Evolutionary conservation across 2,888 invertebrate species (phyloP).

Genomic region (Protonemura montana): DNA sequence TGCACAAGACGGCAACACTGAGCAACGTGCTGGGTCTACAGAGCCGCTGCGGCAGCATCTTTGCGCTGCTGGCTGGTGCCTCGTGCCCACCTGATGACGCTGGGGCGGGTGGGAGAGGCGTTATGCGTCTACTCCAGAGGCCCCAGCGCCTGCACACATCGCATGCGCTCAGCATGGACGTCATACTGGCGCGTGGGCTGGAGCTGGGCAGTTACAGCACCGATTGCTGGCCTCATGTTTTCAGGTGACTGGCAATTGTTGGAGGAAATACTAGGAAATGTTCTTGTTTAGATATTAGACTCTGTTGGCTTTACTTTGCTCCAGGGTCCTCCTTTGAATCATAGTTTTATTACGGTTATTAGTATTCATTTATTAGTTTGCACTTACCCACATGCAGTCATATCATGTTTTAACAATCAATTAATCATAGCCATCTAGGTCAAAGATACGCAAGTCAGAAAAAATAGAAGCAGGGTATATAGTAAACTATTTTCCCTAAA

Average conservation of each 20-base stretch:
- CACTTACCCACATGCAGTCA: too few relatives aligned
- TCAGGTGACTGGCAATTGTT: slow-evolving; percentile 63
- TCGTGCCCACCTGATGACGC: slow-evolving; percentile 71
- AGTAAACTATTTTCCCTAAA: too few relatives aligned
- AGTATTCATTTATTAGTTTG: too few relatives aligned
- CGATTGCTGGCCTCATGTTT: slow-evolving; percentile 96
- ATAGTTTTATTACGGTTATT: too few relatives aligned
- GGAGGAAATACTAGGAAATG: too few relatives aligned
- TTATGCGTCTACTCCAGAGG: slow-evolving; percentile 51
- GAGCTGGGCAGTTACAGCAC: slow-evolving; percentile 92
- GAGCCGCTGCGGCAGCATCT: slow-evolving; percentile 88
- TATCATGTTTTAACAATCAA: too few relatives aligned
- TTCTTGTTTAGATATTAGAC: too few relatives aligned
- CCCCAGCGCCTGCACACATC: slow-evolving; percentile 76
- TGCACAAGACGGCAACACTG: slow-evolving; percentile 78
- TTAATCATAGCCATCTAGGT: too few relatives aligned
- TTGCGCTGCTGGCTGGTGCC: slow-evolving; percentile 84
- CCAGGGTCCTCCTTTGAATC: too few relatives aligned
- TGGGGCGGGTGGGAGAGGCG: slow-evolving; percentile 38
- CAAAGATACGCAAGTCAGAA: too few relatives aligned
- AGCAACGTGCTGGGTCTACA: slow-evolving; percentile 90
- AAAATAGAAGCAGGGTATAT: too few relatives aligned
- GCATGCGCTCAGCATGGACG: slow-evolving; percentile 91
- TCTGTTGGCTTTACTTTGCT: too few relatives aligned
- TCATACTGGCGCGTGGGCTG: slow-evolving; percentile 84